A percentile compares a stretch with the other conserved stretches of the same genome.
These are phyloP conservation scores for Hesperia comma DNA, from an alignment of 2,888 invertebrate species.

Conservation along the genomic window DNA sequence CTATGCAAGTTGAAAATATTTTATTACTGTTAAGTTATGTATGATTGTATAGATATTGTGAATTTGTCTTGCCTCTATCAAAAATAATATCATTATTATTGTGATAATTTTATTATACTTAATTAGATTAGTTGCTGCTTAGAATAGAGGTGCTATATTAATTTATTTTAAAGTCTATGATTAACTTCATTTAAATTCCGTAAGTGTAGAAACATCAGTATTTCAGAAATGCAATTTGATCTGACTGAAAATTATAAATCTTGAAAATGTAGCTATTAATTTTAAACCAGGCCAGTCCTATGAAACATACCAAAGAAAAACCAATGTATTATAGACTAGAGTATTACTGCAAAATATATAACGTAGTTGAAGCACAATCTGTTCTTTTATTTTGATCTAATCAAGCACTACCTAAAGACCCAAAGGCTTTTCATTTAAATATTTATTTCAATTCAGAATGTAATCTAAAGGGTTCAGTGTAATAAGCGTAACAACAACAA, in stretches of 20 bases:
- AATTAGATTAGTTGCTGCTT: constrained; percentile 8
- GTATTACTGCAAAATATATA: constrained; percentile 26
- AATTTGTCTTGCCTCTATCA: not conserved
- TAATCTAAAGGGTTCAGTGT: too few species aligned
- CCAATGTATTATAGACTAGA: constrained; percentile 33
- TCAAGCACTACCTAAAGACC: too few species aligned
- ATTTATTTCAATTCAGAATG: too few species aligned
- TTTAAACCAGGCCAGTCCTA: constrained; percentile 12
- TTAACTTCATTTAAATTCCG: constrained; percentile 3
- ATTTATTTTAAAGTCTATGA: not conserved
- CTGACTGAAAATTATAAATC: constrained; percentile 15
- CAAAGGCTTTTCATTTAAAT: too few species aligned
- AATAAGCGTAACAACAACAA: too few species aligned
- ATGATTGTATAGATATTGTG: not conserved
- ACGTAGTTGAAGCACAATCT: constrained; percentile 24
- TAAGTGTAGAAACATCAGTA: constrained; percentile 16
- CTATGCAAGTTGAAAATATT: not conserved
- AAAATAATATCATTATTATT: constrained; percentile 6
- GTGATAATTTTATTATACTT: constrained; percentile 16
- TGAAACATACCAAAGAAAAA: constrained; percentile 34
- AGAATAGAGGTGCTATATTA: constrained; percentile 1
- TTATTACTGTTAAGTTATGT: not conserved
- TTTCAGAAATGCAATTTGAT: constrained; percentile 16
- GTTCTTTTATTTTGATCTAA: constrained; percentile 10
- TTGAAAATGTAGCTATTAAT: not conserved